Base-by-base conservation (phyloP, 2,888 invertebrate genomes). In the Odiellus spinosus region DNA sequence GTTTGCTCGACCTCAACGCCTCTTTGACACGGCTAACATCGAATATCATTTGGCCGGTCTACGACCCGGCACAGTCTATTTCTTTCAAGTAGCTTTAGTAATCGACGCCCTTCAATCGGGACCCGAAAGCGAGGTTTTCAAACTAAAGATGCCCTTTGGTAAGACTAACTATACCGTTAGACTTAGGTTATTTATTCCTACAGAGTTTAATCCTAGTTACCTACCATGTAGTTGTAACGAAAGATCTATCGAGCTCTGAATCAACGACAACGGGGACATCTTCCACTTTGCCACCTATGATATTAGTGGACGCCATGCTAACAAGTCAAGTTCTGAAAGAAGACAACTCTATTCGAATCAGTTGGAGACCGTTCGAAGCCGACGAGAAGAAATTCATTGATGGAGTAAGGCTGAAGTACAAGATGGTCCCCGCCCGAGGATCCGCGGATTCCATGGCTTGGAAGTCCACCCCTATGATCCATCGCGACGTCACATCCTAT, bases 351-450 rank as follows among this genome's bases (percentile, higher is more conserved):
- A 76, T 82, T 1, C 78, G 76, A 44, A 71, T 88, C 2, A 76
- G 73, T 42, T 90, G 88, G 88, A 75, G 82, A 57, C 81, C 80
- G 59, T 80, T 88, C 59, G 73, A 75, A 1, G 80, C 82, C 49
- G 76, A 80, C 39, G 87, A 88, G 61, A 64, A 84, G 54, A 78
- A 79, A 58, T 82, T 80, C 59, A 82, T 88, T 47, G 88, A 90
- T 60, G 88, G 86, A 1, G 78, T 88, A 39, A 87, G 87, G 67
- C 68, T 90, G 55, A 76, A 85, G 56, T 88, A 82, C 64, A 82
- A 83, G 59, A 21, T 14, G 20, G 39, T 19, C 12, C 26, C 26
- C 26, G 38, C 12, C 14, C 17, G 14, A 38, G 80, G 81, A 47
- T 81, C 80, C 33, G 82, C 54, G 4, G 53, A 67, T 63, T 79